A percentile compares a stretch with the other conserved stretches of the same genome.
phyloP scores from a whole-genome alignment of 64 coral and sea anemone species.

The Pocillopora verrucosa region DNA sequence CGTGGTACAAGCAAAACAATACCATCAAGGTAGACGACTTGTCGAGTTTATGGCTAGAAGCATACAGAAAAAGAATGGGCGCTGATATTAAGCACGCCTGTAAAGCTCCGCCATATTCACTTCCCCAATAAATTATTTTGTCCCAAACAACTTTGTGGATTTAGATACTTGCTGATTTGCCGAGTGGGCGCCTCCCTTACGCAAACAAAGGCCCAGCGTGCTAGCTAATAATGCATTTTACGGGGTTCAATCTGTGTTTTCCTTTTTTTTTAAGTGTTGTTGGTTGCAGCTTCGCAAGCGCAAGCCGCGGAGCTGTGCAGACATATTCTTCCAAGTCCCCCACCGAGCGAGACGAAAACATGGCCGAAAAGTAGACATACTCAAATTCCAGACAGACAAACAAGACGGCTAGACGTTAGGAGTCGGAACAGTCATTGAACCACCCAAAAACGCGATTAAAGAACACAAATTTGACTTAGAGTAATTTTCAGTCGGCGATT shows the following conservation, averaged over 20 bases:
- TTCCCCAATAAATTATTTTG: not conserved
- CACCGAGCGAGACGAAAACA: slow-evolving; percentile 22
- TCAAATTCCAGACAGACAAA: slow-evolving; percentile 55
- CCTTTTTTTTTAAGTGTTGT: too few species aligned
- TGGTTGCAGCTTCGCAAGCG: not conserved
- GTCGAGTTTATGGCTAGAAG: not conserved
- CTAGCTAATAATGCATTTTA: not conserved
- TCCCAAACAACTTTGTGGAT: not conserved
- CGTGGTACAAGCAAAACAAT: slow-evolving; percentile 15
- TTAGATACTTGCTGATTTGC: not conserved
- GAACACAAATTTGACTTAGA: slow-evolving; percentile 2
- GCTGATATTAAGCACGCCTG: not conserved
- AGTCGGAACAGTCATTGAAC: not conserved
- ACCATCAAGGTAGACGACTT: not conserved
- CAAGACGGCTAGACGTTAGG: slow-evolving; percentile 18
- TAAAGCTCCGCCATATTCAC: not conserved
- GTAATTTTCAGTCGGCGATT: not conserved
- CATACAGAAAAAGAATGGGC: not conserved
- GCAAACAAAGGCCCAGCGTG: not conserved
- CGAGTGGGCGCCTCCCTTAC: not conserved
- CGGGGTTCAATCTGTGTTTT: not conserved
- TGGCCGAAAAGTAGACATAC: slow-evolving; percentile 21
- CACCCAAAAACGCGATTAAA: slow-evolving; percentile 10
- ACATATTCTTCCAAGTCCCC: not conserved
- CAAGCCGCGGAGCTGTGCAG: not conserved